Base-by-base conservation (phyloP, 1,140 invertebrate genomes). In the Solen grandis region DNA sequence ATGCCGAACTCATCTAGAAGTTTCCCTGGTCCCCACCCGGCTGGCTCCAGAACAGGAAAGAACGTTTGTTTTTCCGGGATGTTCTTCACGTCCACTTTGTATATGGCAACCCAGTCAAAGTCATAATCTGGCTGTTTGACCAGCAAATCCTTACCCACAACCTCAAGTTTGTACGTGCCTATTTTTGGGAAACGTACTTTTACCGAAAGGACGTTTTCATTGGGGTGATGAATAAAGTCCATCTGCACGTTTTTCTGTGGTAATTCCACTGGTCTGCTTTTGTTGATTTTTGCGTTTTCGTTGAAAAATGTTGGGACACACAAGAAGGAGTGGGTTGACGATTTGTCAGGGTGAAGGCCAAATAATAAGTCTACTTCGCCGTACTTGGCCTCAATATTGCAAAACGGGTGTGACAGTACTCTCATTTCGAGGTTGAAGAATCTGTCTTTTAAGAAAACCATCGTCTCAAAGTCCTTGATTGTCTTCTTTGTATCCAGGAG, bases 31-130 rank as follows among this genome's bases (percentile, higher is more conserved):
- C 88, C 88, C 88, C 88, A 89, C 0, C 87, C 88, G 1, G 81
- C 81, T 0, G 76, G 81, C 0, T 84, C 86, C 19, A 78, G 57
- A 33, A 86, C 82, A 4, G 88, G 88, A 72, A 85, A 88, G 14
- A 84, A 85, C 10, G 68, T 66, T 35, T 86, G 85, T 29, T 81
- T 76, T 13, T 78, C 82, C n/a, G 84, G 84, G 8, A 82, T 85
- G 46, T 74, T 81, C 22, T 83, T 80, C 10, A 86, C 85, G n/a
- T 62, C 38, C 13, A 86, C 79, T 81, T 87, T 89, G 63, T 89
- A 89, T 27, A 88, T 82, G 2, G 82, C 85, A n/a, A 89, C 77
- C 88, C 88, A 89, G 66, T 89, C 88, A 75, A 85, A 89, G 29
- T 89, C 84, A 60, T 88, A 89, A n/a, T 70, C 74, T 1, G 80